Percentiles rank a stretch among this genome's conserved stretches.
Evolutionary conservation across 1,140 invertebrate species (phyloP).

Genomic region (Drosophila leontia): DNA sequence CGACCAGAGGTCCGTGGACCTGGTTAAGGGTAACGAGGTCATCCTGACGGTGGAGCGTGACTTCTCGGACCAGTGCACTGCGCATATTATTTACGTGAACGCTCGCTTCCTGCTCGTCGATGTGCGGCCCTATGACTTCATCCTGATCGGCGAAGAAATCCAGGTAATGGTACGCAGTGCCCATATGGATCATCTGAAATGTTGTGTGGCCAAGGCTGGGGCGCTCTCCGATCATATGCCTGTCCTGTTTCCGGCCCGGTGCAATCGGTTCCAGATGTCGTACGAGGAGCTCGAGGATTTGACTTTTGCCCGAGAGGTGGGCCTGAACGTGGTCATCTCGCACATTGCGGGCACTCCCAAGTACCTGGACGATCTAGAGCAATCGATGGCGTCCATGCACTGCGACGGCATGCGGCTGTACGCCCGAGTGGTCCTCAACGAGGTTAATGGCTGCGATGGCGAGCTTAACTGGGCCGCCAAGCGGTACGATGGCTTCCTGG

Average conservation of each 20-base stretch:
- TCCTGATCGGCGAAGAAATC: constrained; percentile 63
- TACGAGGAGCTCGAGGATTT: constrained; percentile 79
- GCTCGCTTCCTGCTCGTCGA: constrained; percentile 64
- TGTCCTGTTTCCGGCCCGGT: constrained; percentile 66
- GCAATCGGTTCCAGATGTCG: constrained; percentile 54
- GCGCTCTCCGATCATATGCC: constrained; percentile 59
- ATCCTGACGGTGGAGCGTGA: constrained; percentile 58
- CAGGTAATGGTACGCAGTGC: constrained; percentile 58
- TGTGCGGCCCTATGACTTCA: constrained; percentile 59
- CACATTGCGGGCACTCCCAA: constrained; percentile 51
- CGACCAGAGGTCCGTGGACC: not conserved
- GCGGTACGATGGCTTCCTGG: constrained; percentile 73
- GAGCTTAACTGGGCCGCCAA: constrained; percentile 67
- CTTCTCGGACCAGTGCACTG: constrained; percentile 38
- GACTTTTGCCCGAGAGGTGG: constrained; percentile 73
- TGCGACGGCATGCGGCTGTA: constrained; percentile 65
- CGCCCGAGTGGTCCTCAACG: constrained; percentile 67
- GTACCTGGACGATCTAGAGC: constrained; percentile 63
- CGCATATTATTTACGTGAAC: constrained; percentile 66
- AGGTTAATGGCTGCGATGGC: constrained; percentile 59
- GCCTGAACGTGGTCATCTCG: constrained; percentile 72
- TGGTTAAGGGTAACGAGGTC: constrained; percentile 37
- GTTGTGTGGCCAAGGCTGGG: constrained; percentile 61
- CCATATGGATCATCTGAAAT: constrained; percentile 36
- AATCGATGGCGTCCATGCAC: constrained; percentile 43